Evolutionary conservation across 2,888 invertebrate genomes (phyloP).

Genomic region (Ormyrus pomaceus): DNA sequence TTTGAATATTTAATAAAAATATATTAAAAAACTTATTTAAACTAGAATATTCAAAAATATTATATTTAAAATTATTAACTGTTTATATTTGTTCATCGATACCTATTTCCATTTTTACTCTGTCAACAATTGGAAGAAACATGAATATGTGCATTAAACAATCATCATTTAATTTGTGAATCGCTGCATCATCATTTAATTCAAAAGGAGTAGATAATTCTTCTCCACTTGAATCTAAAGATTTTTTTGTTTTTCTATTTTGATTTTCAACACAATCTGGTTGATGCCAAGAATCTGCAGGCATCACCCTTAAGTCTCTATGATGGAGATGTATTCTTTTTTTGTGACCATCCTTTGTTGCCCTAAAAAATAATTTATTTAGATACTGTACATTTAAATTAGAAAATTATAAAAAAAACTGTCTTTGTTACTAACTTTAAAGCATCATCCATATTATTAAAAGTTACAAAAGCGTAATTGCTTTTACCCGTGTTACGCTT

Average conservation of each 20-base stretch:
- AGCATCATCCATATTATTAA: conserved; percentile 77
- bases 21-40: not conserved
- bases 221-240: conserved; percentile 27
- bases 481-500: conserved; percentile 76
- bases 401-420: conserved; percentile 5
- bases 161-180: conserved; percentile 78
- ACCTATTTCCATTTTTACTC: conserved; percentile 78
- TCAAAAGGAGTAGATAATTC: conserved; percentile 55
- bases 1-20: not conserved
- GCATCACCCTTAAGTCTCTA: conserved; percentile 76
- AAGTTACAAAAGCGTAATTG: conserved; percentile 79
- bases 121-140: conserved; percentile 77
- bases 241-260: conserved; percentile 63
- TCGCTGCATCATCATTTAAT: conserved; percentile 60
- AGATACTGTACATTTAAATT: not conserved
- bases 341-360: conserved; percentile 62
- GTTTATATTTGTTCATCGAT: conserved; percentile 32
- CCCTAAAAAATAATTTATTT: conserved; percentile 60
- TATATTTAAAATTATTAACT: not conserved
- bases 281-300: conserved; percentile 82
- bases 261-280: conserved; percentile 75
- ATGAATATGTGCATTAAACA: conserved; percentile 78
- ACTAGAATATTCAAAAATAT: conserved; percentile 4
- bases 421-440: conserved; percentile 75
- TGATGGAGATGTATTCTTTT: conserved; percentile 69